Percentiles rank a stretch among this genome's conserved stretches.
Conservation (phyloP, 2,888 invertebrate genomes). For the Diaprepes abbreviatus region DNA sequence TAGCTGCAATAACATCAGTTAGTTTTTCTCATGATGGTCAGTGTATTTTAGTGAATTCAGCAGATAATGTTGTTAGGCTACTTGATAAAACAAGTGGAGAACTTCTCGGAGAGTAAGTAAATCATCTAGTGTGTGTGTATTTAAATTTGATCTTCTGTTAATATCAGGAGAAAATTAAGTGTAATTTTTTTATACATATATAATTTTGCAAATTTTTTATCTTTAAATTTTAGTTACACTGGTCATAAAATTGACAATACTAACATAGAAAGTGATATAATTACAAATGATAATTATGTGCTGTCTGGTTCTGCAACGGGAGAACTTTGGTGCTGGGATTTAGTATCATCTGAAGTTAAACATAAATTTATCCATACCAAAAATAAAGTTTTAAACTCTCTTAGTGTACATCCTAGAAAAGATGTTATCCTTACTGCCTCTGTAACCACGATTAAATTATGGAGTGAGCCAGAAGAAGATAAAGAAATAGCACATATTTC, state of each 20-base stretch:
- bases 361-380: conserved; percentile 69
- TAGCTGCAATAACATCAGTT: conserved; percentile 85
- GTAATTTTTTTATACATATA: no score
- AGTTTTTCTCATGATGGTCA: conserved; percentile 93
- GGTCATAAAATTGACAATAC: conserved; percentile 89
- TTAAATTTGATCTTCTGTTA: no score
- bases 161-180: no score
- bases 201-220: no score
- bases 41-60: conserved; percentile 88
- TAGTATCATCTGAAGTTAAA: conserved; percentile 80
- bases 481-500: no score
- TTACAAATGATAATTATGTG: conserved; percentile 86
- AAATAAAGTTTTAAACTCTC: conserved; percentile 80
- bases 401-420: conserved; percentile 85
- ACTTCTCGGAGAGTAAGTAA: conserved; percentile 75
- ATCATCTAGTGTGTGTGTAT: no score
- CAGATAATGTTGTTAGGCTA: conserved; percentile 85
- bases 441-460: conserved; percentile 79
- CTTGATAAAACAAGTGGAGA: conserved; percentile 91
- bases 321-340: conserved; percentile 89
- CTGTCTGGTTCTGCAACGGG: conserved; percentile 93
- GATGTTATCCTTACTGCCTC: conserved; percentile 81
- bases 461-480: conserved; percentile 68
- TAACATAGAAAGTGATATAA: conserved; percentile 89
- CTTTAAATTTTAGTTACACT: conserved; percentile 72